phyloP scores from a whole-genome alignment of 2,113 vertebrate species.

The Antennarius striatus region DNA sequence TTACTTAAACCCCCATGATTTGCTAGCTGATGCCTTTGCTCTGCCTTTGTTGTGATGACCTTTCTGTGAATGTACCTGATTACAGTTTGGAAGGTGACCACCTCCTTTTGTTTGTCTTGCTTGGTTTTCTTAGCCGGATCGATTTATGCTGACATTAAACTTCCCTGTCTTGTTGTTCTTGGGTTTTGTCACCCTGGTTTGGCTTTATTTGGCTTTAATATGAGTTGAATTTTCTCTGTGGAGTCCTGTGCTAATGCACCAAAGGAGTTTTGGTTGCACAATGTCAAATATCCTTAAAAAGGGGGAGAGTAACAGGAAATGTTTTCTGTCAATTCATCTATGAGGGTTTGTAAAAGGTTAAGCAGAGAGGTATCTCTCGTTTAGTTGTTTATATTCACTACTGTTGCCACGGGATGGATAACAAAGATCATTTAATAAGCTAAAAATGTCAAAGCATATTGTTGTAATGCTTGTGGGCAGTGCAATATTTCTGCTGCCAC shows the following conservation, averaged over 20 bases:
- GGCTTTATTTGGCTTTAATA: background rate
- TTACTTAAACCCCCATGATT: conserved; percentile 14
- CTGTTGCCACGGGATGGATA: background rate
- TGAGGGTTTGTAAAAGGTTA: background rate
- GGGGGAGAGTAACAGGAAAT: conserved; percentile 2
- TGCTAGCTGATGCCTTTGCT: conserved; percentile 8
- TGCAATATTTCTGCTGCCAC: background rate
- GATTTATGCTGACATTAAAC: conserved; percentile 20
- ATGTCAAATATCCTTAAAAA: conserved; percentile 2
- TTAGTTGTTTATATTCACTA: conserved; percentile 1
- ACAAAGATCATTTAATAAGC: background rate
- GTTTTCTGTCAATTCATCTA: conserved; percentile 2
- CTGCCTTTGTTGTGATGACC: conserved; percentile 41
- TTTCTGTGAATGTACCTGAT: conserved; percentile 20
- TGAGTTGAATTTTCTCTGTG: background rate
- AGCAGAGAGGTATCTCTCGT: background rate
- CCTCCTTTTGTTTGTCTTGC: conserved; percentile 18
- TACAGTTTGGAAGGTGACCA: conserved; percentile 41
- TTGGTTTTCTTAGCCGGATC: conserved; percentile 3
- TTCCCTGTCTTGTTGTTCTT: background rate
- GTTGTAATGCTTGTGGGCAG: background rate
- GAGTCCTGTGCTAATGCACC: background rate
- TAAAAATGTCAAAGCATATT: background rate
- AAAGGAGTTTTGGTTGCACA: background rate
- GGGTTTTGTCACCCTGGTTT: background rate